Conservation (phyloP, 37 sponge, comb jelly and placozoan species). For the Beroe forskalii region DNA sequence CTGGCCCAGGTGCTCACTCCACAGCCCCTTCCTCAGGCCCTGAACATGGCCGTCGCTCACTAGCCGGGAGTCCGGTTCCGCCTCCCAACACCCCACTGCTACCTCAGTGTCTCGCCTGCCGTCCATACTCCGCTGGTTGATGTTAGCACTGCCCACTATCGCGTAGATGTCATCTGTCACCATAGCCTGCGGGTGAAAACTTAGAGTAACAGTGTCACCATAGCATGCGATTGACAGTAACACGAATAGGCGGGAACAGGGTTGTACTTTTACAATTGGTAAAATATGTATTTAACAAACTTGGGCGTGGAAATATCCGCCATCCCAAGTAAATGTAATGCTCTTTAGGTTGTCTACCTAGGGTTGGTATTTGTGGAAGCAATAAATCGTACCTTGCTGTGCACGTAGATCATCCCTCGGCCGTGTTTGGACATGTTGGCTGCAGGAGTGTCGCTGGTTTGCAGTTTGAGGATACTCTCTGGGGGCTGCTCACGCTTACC, state of each 20-base stretch:
- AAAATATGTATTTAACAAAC: too few species aligned
- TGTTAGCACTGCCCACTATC: slow-evolving; percentile 60
- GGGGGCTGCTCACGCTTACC: slow-evolving; percentile 46
- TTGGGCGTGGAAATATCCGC: too few species aligned
- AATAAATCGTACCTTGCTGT: slow-evolving; percentile 38
- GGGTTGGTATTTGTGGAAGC: too few species aligned
- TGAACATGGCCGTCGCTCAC: slow-evolving; percentile 40
- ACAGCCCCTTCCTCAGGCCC: slow-evolving; percentile 52
- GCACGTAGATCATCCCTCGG: slow-evolving; percentile 53
- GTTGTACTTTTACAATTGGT: too few species aligned
- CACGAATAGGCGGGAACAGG: too few species aligned
- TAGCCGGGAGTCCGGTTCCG: background rate
- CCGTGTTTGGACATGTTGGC: slow-evolving; percentile 23
- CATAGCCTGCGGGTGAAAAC: background rate
- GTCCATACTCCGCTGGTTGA: slow-evolving; percentile 65
- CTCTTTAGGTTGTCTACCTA: too few species aligned
- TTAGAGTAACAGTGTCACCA: background rate
- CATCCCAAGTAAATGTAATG: too few species aligned
- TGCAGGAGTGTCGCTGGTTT: slow-evolving; percentile 3
- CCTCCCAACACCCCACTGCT: slow-evolving; percentile 42
- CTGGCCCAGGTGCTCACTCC: slow-evolving; percentile 29
- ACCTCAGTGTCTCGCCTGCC: slow-evolving; percentile 36
- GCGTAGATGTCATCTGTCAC: slow-evolving; percentile 51
- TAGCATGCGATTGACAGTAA: too few species aligned
- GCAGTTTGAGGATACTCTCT: background rate